A percentile compares a stretch with the other conserved stretches of the same genome.
These are phyloP conservation scores for Odontamblyopus lacepedii DNA, from an alignment of 2,797 vertebrate genomes.

Conservation along the genomic window DNA sequence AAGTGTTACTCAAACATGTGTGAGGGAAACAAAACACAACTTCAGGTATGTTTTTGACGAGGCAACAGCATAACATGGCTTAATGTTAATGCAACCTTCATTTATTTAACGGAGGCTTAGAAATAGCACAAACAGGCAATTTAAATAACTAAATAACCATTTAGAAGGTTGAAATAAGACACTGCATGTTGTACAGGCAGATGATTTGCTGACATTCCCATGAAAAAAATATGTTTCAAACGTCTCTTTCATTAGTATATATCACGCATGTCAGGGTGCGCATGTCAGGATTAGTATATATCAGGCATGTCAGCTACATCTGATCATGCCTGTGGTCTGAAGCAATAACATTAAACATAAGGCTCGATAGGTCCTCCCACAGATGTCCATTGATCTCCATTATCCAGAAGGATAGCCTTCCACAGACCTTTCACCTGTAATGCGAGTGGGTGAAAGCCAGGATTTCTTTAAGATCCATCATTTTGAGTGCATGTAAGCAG, in stretches of 20 bases:
- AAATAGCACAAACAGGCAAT: too few relatives aligned
- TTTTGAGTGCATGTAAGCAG: neutral
- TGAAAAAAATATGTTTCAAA: too few relatives aligned
- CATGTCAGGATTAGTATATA: neutral
- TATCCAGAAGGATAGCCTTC: neutral
- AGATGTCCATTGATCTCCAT: conserved; percentile 1
- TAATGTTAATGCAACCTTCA: neutral
- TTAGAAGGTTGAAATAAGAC: too few relatives aligned
- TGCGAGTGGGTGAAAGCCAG: neutral
- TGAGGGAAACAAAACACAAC: too few relatives aligned
- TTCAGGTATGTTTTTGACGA: too few relatives aligned
- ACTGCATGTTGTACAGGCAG: too few relatives aligned
- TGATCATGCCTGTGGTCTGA: neutral
- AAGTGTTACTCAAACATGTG: too few relatives aligned
- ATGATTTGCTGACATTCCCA: too few relatives aligned
- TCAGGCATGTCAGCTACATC: neutral
- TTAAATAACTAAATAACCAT: too few relatives aligned
- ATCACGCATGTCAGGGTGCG: neutral
- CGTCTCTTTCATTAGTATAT: neutral
- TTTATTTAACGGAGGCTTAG: neutral
- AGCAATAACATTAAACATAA: conserved; percentile 9
- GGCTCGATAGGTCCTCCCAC: neutral
- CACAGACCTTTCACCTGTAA: neutral
- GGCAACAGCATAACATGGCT: too few relatives aligned
- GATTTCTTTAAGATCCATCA: neutral